Evolutionary conservation across 2,797 vertebrate species (phyloP).

Genomic region (Pipistrellus kuhlii): DNA sequence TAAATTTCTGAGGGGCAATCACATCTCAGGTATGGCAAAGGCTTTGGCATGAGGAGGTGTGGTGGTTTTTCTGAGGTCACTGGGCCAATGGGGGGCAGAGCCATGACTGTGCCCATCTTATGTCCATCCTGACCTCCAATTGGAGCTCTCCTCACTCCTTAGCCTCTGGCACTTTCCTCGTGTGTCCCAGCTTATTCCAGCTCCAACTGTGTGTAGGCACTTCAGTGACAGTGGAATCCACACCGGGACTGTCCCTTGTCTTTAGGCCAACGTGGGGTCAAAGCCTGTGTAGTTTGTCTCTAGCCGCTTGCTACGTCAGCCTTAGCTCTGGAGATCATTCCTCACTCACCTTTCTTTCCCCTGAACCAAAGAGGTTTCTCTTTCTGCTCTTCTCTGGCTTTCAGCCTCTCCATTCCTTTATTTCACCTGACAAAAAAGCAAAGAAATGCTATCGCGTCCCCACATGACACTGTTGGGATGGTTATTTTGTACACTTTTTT

Average conservation of each 20-base stretch:
- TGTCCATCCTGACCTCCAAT: not conserved
- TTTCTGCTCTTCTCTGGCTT: not conserved
- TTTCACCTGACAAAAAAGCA: not conserved
- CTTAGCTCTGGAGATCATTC: not conserved
- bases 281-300: not conserved
- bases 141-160: not conserved
- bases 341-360: not conserved
- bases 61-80: not conserved
- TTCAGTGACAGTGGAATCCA: not conserved
- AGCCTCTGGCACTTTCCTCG: not conserved
- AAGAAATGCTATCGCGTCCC: not conserved
- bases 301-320: not conserved
- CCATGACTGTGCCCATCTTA: not conserved
- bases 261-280: not conserved
- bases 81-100: too few relatives aligned
- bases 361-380: not conserved
- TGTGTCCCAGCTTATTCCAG: not conserved
- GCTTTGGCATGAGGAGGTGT: too few relatives aligned
- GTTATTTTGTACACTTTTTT: not conserved
- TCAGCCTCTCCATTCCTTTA: not conserved
- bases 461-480: not conserved
- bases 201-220: not conserved
- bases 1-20: not conserved
- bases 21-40: not conserved
- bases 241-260: not conserved